A percentile compares a stretch with the other conserved stretches of the same genome.
Evolutionary conservation across 2,888 invertebrate genomes (phyloP).

Genomic region (Xanthorhoe spadicearia): DNA sequence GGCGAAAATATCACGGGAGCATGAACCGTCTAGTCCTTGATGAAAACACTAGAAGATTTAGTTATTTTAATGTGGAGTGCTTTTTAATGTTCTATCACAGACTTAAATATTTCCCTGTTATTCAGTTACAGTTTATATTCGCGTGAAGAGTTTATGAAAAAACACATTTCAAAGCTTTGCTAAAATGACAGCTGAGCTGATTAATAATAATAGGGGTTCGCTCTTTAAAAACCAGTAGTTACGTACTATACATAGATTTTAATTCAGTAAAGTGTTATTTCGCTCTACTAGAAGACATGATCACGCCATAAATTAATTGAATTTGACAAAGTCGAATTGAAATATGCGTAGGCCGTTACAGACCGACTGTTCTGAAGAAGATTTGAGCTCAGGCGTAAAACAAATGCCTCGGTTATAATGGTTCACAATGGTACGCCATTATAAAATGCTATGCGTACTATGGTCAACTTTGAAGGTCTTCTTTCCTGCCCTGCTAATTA

Average conservation of each 20-base stretch:
- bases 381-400: conserved; percentile 45
- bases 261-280: conserved; percentile 28
- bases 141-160: no score
- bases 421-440: conserved; percentile 18
- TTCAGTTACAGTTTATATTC: no score
- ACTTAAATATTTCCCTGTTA: no score
- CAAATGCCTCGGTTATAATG: conserved; percentile 41
- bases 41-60: conserved; percentile 29
- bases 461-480: conserved; percentile 41
- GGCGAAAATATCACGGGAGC: conserved; percentile 40
- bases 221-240: background rate
- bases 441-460: conserved; percentile 26
- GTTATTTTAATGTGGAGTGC: background rate
- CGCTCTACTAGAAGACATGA: conserved; percentile 38
- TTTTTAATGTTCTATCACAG: background rate
- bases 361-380: conserved; percentile 38
- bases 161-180: no score
- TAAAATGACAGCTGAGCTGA: no score
- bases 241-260: background rate
- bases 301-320: conserved; percentile 48
- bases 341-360: conserved; percentile 48
- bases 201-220: background rate
- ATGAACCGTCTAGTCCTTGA: conserved; percentile 10
- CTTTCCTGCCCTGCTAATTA: conserved; percentile 46
- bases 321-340: conserved; percentile 46